Evolutionary conservation across 2,797 vertebrate genomes (phyloP), one percentile per base, ranked within the genome.

Genomic region (Propithecus deckenii): DNA sequence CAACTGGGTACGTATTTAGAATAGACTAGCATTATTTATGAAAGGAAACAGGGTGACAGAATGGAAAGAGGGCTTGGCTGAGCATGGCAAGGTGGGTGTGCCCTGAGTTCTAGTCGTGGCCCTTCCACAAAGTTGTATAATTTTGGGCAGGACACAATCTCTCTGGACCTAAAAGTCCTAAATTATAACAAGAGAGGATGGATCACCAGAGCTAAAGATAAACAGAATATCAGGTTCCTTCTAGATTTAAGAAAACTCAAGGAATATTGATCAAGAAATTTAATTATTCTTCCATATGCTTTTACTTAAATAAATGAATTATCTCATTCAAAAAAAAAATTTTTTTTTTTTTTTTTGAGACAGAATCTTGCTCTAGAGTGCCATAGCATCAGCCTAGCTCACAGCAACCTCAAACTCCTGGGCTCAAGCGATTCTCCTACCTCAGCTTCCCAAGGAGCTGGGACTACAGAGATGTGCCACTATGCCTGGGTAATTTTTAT

Each of bases 171-270:
- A 30, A 28, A 4, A 85, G 35, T 69, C 28, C 52, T 86, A 94
- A 96, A 92, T 57, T 92, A 85, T 61, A 88, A 95, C 80, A 71
- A 32, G 15, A 95, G 48, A 94, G 8, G 55, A 41, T 30, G 8
- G 55, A 41, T 30, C 78, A 89, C n/a, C 72, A 94, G 46, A 78
- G 32, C 41, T 92, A 94, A 57, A 89, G 43, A 35, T 94, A 95
- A 95, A 92, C 0, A 86, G 50, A 87, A 85, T 80, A 57, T 74
- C 30, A 59, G n/a, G 28, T 71, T 95, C 84, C 46, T 86, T 86
- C 76, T 76, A 93, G 63, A 7, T 86, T 89, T 95, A 88, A 83
- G 81, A 96, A 87, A 89, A 91, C 48, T 91, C 59, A 89, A 92
- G 63, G 48, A 79, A 69, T 94, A 84, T 88, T 87, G 87, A 87